Evolutionary conservation across 92 coral and sea anemone genomes (phyloP).

Genomic region (Phymanthus crucifer): DNA sequence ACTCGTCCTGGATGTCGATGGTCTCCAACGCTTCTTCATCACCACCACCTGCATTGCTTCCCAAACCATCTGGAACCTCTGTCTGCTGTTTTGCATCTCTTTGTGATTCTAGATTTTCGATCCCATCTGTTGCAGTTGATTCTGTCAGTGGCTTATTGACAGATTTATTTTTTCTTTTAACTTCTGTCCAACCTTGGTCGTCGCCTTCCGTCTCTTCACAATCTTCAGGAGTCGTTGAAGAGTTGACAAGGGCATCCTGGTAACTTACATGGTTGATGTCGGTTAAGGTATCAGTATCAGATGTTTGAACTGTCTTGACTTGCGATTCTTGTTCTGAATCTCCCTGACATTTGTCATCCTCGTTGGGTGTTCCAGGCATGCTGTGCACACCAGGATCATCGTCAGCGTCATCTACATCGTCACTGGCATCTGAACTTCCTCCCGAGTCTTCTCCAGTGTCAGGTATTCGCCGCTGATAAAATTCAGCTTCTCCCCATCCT

Average conservation of each 20-base stretch:
- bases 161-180: conserved; percentile 1
- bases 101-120: background rate
- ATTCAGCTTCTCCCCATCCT: conserved; percentile 1
- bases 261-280: background rate
- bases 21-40: conserved; percentile 6
- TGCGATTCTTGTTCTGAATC: background rate
- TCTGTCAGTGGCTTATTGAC: background rate
- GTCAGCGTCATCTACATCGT: background rate
- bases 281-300: background rate
- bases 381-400: background rate
- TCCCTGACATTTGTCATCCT: background rate
- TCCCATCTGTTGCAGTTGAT: background rate
- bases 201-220: background rate
- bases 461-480: background rate
- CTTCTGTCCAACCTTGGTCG: background rate
- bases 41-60: background rate
- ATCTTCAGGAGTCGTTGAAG: background rate
- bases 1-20: conserved; percentile 1
- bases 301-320: background rate
- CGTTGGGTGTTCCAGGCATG: background rate
- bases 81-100: background rate
- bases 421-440: background rate
- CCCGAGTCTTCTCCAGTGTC: background rate
- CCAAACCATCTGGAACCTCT: background rate
- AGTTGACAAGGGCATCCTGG: background rate